Evolutionary conservation across 2,797 vertebrate genomes (phyloP).

Genomic region (Cercopithecus neglectus): DNA sequence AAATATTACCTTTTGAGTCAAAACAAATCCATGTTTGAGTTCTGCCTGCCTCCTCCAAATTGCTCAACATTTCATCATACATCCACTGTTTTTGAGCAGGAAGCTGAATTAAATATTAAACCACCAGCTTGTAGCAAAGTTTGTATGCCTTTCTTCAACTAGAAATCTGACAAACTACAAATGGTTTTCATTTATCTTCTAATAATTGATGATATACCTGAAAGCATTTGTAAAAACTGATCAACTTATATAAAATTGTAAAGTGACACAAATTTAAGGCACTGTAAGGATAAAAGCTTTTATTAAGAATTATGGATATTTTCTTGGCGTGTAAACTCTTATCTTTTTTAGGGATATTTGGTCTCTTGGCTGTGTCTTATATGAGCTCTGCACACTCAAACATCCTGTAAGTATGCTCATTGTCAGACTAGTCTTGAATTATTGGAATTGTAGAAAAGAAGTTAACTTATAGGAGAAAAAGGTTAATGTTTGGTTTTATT

Average conservation of each 20-base stretch:
- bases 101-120: not conserved
- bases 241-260: not conserved
- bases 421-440: constrained; percentile 6
- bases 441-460: constrained; percentile 24
- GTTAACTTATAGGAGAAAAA: constrained; percentile 34
- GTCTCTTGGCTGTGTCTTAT: constrained; percentile 96
- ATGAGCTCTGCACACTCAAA: constrained; percentile 93
- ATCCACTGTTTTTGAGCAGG: not conserved
- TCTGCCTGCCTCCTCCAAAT: not conserved
- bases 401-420: constrained; percentile 91
- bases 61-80: not conserved
- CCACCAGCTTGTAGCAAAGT: not conserved
- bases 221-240: constrained; percentile 18
- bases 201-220: constrained; percentile 2
- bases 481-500: not conserved
- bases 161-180: not conserved
- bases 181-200: not conserved
- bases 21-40: not conserved
- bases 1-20: not conserved
- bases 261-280: not conserved
- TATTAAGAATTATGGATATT: not conserved
- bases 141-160: not conserved
- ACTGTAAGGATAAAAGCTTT: not conserved
- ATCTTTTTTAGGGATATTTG: constrained; percentile 92
- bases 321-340: constrained; percentile 62